A percentile compares a stretch with the other conserved stretches of the same genome.
Evolutionary conservation across 2,888 invertebrate genomes (phyloP).

Genomic region (Pterostichus madidus): DNA sequence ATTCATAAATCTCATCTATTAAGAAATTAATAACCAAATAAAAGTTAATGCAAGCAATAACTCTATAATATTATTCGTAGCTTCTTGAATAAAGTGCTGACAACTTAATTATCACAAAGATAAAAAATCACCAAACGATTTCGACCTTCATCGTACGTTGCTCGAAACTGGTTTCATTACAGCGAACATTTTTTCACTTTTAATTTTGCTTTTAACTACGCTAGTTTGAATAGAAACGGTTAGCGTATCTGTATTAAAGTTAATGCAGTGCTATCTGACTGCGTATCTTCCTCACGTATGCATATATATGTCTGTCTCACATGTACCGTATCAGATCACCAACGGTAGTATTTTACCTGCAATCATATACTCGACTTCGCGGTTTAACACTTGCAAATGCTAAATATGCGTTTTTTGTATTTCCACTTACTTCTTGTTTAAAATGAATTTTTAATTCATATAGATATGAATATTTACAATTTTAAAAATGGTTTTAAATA

Average conservation of each 20-base stretch:
- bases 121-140: conserved; percentile 47
- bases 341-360: conserved; percentile 17
- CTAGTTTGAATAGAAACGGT: conserved; percentile 33
- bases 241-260: conserved; percentile 25
- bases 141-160: conserved; percentile 22
- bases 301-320: conserved; percentile 31
- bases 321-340: conserved; percentile 21
- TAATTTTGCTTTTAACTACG: conserved; percentile 44
- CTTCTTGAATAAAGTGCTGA: conserved; percentile 45
- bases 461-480: no score
- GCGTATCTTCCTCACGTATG: conserved; percentile 14
- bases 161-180: conserved; percentile 55
- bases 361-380: background rate
- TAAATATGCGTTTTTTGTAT: background rate
- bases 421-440: background rate
- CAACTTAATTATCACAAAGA: conserved; percentile 56
- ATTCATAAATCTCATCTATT: no score
- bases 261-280: conserved; percentile 40
- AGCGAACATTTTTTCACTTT: conserved; percentile 17
- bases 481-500: no score
- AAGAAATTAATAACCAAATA: no score
- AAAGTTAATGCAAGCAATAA: conserved; percentile 38
- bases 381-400: conserved; percentile 26
- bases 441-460: background rate
- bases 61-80: conserved; percentile 17